phyloP scores from a whole-genome alignment of 2,888 invertebrate species.

The Apotomis betuletana region DNA sequence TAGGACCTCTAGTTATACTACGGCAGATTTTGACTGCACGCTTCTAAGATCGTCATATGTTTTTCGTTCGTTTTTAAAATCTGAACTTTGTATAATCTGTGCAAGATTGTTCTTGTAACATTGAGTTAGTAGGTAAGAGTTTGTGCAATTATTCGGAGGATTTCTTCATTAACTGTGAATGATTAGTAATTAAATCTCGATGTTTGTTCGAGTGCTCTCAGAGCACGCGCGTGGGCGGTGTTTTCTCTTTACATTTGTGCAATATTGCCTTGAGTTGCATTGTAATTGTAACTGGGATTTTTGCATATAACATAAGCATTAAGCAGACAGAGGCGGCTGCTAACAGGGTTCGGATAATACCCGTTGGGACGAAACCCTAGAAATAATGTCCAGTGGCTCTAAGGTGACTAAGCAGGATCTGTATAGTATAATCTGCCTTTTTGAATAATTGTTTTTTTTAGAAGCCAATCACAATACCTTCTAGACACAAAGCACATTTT shows the following conservation, averaged over 20 bases:
- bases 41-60: neutral
- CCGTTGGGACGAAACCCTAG: no score
- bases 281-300: neutral
- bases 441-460: no score
- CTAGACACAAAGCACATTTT: no score
- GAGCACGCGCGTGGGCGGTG: slow-evolving; percentile 21
- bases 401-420: no score
- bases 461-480: no score
- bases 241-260: slow-evolving; percentile 29
- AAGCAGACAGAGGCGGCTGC: no score
- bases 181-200: slow-evolving; percentile 38
- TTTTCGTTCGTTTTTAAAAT: neutral
- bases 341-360: no score
- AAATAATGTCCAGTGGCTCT: no score
- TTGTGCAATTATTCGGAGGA: slow-evolving; percentile 3
- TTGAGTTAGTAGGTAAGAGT: neutral
- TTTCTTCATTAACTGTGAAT: slow-evolving; percentile 33
- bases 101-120: neutral
- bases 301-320: neutral
- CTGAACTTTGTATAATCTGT: neutral
- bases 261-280: slow-evolving; percentile 19
- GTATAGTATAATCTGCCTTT: no score
- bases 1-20: neutral
- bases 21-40: slow-evolving; percentile 16
- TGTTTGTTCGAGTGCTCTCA: slow-evolving; percentile 25